Evolutionary conservation across 2,888 invertebrate species (phyloP), one percentile per base, ranked within the genome.

Genomic region (Tetramorium bicarinatum): DNA sequence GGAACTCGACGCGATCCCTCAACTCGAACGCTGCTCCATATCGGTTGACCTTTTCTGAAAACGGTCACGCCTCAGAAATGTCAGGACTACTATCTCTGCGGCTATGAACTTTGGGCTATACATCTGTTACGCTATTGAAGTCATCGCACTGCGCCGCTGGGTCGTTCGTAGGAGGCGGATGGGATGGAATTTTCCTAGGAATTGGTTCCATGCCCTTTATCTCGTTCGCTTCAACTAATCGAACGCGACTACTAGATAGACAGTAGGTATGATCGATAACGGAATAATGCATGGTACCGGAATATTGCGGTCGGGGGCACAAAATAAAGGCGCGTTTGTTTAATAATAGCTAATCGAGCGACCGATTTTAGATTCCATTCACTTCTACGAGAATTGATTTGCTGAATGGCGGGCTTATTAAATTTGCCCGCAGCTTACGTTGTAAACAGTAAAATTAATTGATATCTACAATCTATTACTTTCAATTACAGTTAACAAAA

Each of bases 11-110:
- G 72, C 82, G 85, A 88, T 85, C 84, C 71, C 72, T 80, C 61
- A 66, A 66, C 75, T 75, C 81, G 62, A 84, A 86, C 81, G 81
- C 74, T 86, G 84, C 56, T 87, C 80, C 71, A 83, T 54, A 87
- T 89, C 74, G 82, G 59, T 66, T 88, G 89, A 89, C 89, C 89
- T 89, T 89, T 89, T 62, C 79, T 76, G 80, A 62, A 81, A 82
- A 69, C 75, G 87, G n/a, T 71, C 64, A 52, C 74, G 83, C 54
- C 74, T 74, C 61, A 62, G 71, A 89, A 91, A 90, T 89, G 88
- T 88, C 90, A 89, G 82, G 66, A 41, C 18, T 6, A 69, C 64
- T 59, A 84, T 52, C 41, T 72, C 54, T 56, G 54, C 74, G 62
- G 62, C 34, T 66, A 67, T 34, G 61, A 85, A 80, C 72, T 80